A percentile compares a stretch with the other conserved stretches of the same genome.
phyloP scores from a whole-genome alignment of 2,797 vertebrate species.

The Intellagama lesueurii region DNA sequence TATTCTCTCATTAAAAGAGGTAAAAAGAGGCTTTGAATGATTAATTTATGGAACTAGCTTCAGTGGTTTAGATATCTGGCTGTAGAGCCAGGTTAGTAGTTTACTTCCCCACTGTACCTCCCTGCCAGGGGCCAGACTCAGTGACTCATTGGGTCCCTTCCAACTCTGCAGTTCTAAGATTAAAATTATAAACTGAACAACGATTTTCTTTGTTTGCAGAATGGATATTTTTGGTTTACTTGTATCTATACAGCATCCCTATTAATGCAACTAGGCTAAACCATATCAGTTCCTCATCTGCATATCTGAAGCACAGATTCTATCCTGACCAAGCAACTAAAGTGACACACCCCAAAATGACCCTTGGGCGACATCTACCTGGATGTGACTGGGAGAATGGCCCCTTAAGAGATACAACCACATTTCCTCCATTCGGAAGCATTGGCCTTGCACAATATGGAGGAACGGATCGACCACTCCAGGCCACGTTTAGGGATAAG shows the following conservation, averaged over 20 bases:
- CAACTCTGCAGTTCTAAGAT: too few relatives aligned
- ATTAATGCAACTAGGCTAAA: background rate
- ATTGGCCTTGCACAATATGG: background rate
- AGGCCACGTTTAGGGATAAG: background rate
- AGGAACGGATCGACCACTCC: background rate
- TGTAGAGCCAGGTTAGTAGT: too few relatives aligned
- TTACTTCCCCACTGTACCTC: too few relatives aligned
- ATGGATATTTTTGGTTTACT: background rate
- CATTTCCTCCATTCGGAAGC: background rate
- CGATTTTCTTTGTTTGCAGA: background rate
- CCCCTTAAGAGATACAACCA: background rate
- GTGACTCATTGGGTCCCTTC: too few relatives aligned
- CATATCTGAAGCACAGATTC: background rate
- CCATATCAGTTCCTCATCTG: background rate
- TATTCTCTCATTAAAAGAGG: background rate
- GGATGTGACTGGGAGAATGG: background rate
- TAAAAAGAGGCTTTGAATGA: background rate
- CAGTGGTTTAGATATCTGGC: too few relatives aligned
- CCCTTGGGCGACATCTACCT: background rate
- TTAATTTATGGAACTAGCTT: background rate
- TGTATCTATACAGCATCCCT: background rate
- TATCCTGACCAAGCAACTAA: background rate
- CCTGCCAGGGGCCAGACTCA: too few relatives aligned
- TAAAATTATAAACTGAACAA: too few relatives aligned
- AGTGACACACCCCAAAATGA: background rate